Evolutionary conservation across 2,113 vertebrate genomes (phyloP), one percentile per base, ranked within the genome.

Genomic region (Gadus macrocephalus): DNA sequence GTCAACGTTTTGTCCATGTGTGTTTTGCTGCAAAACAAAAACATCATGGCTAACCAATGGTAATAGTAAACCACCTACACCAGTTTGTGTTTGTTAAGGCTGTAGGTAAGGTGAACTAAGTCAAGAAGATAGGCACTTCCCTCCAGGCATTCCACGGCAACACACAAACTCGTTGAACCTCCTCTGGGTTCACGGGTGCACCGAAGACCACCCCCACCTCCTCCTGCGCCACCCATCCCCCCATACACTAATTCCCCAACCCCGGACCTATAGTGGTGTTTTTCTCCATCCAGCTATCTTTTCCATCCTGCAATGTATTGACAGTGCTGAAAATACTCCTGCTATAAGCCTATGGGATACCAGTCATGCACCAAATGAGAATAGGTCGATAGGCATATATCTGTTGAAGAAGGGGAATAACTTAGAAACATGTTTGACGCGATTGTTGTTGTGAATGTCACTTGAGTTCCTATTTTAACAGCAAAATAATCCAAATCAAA

Each of bases 131-230:
- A 71, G 63, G 56, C 63, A 66, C 62, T 49, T 42, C 83, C 79
- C 82, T 66, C 20, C n/a, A 62, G 64, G 67, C 82, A 89, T 89
- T 90, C 88, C 86, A 79, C 61, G 75, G 66, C 71, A 77, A 66
- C 81, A 81, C 73, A 76, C 80, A 81, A 88, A 88, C 83, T 49
- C 42, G 25, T 0, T 81, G 81, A 86, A 85, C 86, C 80, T 76
- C 63, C 69, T 78, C 65, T 27, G 65, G 75, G 87, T 87, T 85
- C 79, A 87, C 69, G 63, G 16, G 59, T 58, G 71, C 42, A 49
- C 25, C 79, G 69, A 73, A 68, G 72, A 77, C 85, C 80, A 79
- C 78, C 77, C 81, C 81, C 55, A 58, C 55, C 15, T 3, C n/a
- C 55, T n/a, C 55, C 55, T 3, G n/a, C 55, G 14, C n/a, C 8